Conservation (phyloP, 2,113 vertebrate genomes). For the Lasiurus cinereus region DNA sequence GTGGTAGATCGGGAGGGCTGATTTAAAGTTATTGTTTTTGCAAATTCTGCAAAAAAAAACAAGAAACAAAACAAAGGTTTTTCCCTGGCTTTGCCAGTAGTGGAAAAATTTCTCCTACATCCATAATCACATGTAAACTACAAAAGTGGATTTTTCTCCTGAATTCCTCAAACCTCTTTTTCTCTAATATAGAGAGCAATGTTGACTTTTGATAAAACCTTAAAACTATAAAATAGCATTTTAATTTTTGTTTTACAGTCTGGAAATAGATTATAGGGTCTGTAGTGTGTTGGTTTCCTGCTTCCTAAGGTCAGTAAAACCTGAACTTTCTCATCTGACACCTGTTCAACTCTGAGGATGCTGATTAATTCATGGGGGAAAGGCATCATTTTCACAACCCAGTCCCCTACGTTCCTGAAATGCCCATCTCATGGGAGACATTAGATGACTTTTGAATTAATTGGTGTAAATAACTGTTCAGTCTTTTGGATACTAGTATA, state of each 20-base stretch:
- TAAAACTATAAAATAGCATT: slow-evolving; percentile 23
- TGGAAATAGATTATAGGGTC: background rate
- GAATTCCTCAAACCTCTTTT: slow-evolving; percentile 7
- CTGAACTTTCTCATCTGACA: slow-evolving; percentile 61
- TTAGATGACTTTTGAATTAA: slow-evolving; percentile 37
- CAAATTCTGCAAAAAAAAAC: slow-evolving; percentile 76
- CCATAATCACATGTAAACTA: background rate
- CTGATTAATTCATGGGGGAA: slow-evolving; percentile 58
- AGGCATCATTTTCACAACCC: slow-evolving; percentile 35
- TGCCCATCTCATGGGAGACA: background rate
- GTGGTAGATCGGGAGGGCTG: slow-evolving; percentile 72
- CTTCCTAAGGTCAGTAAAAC: background rate
- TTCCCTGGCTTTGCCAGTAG: slow-evolving; percentile 7
- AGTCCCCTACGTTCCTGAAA: slow-evolving; percentile 20
- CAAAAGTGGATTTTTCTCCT: slow-evolving; percentile 37
- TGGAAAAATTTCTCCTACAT: slow-evolving; percentile 56
- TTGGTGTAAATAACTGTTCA: slow-evolving; percentile 44
- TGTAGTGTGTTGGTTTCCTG: slow-evolving; percentile 6
- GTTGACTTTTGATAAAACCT: slow-evolving; percentile 29
- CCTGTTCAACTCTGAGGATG: slow-evolving; percentile 44
- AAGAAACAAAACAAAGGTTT: slow-evolving; percentile 33
- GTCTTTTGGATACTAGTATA: background rate
- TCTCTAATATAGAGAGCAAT: background rate
- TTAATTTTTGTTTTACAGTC: slow-evolving; percentile 35
- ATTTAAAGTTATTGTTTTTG: slow-evolving; percentile 83